These are phyloP conservation scores for Cyanoramphus novaezelandiae DNA, from an alignment of 2,113 vertebrate genomes.

Conservation along the genomic window DNA sequence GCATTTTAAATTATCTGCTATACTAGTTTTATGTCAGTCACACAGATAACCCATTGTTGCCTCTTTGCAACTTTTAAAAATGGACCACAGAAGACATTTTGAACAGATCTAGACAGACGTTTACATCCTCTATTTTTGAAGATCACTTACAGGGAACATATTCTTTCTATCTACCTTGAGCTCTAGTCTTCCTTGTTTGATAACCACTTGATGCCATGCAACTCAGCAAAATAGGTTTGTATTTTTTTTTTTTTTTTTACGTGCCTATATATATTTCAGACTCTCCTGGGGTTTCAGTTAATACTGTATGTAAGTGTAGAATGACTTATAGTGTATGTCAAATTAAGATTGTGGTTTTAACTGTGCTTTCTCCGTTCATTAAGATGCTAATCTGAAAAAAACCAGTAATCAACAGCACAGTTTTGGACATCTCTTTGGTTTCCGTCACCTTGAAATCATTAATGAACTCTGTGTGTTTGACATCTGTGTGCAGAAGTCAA, in stretches of 20 bases:
- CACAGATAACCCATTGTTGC: neutral
- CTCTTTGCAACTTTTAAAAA: neutral
- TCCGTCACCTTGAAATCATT: constrained; percentile 67
- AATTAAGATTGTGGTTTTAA: constrained; percentile 19
- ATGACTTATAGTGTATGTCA: neutral
- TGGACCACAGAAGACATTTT: neutral
- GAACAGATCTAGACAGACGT: neutral
- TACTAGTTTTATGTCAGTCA: neutral
- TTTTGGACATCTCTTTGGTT: constrained; percentile 43
- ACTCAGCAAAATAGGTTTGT: neutral
- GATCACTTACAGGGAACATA: neutral
- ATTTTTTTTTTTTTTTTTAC: neutral
- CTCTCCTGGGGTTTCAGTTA: neutral
- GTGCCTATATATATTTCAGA: neutral
- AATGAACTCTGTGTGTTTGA: constrained; percentile 55
- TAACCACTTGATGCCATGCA: neutral
- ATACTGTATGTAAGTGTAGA: neutral
- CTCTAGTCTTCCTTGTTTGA: neutral
- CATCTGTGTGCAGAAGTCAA: constrained; percentile 52
- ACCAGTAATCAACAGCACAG: constrained; percentile 21
- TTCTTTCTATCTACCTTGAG: neutral
- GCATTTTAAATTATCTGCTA: neutral
- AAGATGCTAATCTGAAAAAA: constrained; percentile 42
- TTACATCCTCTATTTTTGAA: neutral
- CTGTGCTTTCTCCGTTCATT: neutral